Evolutionary conservation across 2,113 vertebrate genomes (phyloP).

Genomic region (Synchiropus splendidus): DNA sequence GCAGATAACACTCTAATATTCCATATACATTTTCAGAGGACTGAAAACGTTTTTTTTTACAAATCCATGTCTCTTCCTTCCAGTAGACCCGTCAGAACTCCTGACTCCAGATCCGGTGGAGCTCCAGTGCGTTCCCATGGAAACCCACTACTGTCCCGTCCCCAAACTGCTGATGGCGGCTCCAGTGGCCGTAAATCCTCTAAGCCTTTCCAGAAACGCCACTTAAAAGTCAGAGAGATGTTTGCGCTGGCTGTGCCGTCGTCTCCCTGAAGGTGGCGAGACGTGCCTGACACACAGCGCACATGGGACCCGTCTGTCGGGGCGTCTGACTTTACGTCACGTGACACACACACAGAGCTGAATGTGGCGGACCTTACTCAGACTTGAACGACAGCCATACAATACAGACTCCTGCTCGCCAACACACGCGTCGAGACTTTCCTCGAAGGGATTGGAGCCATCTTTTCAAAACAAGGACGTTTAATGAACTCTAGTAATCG

Average conservation of each 20-base stretch:
- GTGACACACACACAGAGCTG: neutral
- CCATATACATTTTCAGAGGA: too few species aligned
- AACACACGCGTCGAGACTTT: too few species aligned
- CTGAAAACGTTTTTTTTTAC: too few species aligned
- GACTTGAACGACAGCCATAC: slow-evolving; percentile 71
- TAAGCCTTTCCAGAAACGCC: slow-evolving; percentile 82
- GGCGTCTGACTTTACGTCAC: too few species aligned
- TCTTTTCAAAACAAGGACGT: too few species aligned
- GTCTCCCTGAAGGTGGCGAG: too few species aligned
- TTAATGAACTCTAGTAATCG: too few species aligned
- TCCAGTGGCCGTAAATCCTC: slow-evolving; percentile 80
- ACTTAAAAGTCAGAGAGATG: slow-evolving; percentile 65
- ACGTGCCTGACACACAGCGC: too few species aligned
- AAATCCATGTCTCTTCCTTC: slow-evolving; percentile 24
- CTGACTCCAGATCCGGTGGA: slow-evolving; percentile 77
- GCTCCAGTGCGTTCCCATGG: slow-evolving; percentile 77
- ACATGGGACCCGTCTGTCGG: too few species aligned
- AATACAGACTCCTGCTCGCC: slow-evolving; percentile 57
- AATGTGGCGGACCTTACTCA: too few species aligned
- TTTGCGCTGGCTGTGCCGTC: slow-evolving; percentile 1
- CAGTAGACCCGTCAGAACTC: slow-evolving; percentile 82
- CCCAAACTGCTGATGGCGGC: slow-evolving; percentile 67
- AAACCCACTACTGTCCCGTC: slow-evolving; percentile 81
- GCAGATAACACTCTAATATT: too few species aligned
- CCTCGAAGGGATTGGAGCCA: too few species aligned